These are phyloP conservation scores for Lepilemur ruficaudatus DNA, from an alignment of 2,797 vertebrate species.

Conservation along the genomic window DNA sequence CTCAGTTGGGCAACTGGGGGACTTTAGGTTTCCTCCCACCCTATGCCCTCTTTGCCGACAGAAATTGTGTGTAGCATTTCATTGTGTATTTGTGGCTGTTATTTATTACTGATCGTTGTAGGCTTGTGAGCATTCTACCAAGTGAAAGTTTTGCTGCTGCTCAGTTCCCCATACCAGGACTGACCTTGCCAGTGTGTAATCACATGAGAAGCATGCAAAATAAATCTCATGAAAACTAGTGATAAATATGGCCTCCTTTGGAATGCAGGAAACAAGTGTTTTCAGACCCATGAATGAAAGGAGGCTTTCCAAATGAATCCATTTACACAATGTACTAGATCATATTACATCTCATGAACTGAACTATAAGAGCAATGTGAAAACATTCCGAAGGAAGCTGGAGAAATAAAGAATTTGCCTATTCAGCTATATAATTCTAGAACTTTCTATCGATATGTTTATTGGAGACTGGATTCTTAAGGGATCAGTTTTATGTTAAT, in stretches of 20 bases:
- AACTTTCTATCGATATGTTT: constrained; percentile 29
- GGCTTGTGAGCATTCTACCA: not conserved
- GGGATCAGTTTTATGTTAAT: constrained; percentile 32
- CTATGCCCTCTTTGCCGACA: not conserved
- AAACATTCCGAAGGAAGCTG: constrained; percentile 29
- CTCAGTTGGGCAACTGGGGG: not conserved
- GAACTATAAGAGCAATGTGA: not conserved
- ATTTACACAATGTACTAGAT: not conserved
- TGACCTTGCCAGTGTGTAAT: not conserved
- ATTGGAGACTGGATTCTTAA: constrained; percentile 30
- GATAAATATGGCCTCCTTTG: constrained; percentile 27
- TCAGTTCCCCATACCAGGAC: not conserved
- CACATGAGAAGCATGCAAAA: not conserved
- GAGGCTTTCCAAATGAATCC: constrained; percentile 23
- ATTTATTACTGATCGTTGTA: not conserved
- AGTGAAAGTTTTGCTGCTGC: not conserved
- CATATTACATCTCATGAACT: not conserved
- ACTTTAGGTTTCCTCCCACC: not conserved
- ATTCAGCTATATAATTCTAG: not conserved
- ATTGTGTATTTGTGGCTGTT: not conserved
- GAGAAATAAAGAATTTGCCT: constrained; percentile 39
- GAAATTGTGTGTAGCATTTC: not conserved
- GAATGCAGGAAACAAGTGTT: not conserved
- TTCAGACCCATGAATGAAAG: not conserved
- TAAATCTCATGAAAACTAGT: constrained; percentile 13